Evolutionary conservation across 2,797 vertebrate genomes (phyloP).

Genomic region (Sternotherus odoratus): DNA sequence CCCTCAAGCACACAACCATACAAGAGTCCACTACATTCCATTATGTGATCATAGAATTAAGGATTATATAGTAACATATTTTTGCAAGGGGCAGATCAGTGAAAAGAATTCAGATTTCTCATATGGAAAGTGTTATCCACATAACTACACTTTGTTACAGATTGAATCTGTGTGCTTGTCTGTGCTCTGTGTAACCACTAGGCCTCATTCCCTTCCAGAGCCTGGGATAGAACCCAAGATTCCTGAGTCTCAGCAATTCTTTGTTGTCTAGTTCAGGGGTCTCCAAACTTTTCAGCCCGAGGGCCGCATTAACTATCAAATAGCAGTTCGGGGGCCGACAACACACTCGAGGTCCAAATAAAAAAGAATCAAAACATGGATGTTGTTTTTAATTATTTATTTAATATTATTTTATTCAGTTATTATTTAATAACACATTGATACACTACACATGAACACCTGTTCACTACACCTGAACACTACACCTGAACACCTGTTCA

Average conservation of each 20-base stretch:
- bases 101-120: not conserved
- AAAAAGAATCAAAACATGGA: too few species aligned
- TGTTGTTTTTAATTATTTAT: too few species aligned
- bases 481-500: too few species aligned
- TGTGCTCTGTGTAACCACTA: not conserved
- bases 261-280: not conserved
- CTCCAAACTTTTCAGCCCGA: too few species aligned
- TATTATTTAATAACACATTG: too few species aligned
- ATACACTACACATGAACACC: too few species aligned
- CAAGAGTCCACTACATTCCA: not conserved
- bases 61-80: not conserved
- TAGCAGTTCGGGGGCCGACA: too few species aligned
- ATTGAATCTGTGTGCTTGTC: not conserved
- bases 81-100: not conserved
- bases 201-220: not conserved
- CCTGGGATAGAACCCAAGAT: not conserved
- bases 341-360: too few species aligned
- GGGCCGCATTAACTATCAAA: too few species aligned
- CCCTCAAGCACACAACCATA: not conserved
- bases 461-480: too few species aligned
- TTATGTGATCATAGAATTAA: not conserved
- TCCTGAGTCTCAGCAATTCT: not conserved
- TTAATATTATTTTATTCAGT: too few species aligned
- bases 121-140: not conserved
- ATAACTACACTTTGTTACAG: not conserved